phyloP scores from a whole-genome alignment of 2,888 invertebrate genomes.

The Caenorhabditis wallacei region DNA sequence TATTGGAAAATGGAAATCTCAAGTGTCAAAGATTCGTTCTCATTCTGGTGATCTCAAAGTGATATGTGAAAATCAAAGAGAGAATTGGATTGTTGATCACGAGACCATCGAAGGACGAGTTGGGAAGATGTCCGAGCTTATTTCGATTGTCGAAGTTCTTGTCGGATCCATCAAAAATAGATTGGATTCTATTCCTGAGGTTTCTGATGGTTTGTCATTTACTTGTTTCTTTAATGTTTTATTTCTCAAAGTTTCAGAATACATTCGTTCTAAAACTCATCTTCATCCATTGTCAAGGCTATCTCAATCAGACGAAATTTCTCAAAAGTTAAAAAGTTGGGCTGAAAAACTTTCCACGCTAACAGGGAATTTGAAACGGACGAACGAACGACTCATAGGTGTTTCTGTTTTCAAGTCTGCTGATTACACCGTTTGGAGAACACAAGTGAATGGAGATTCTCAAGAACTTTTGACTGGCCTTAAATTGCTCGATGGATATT shows the following conservation, averaged over 20 bases:
- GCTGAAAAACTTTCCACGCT: conserved; percentile 32
- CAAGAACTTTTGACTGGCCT: conserved; percentile 24
- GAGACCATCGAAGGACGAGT: conserved; percentile 23
- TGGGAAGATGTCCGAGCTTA: background rate
- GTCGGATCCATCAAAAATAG: conserved; percentile 32
- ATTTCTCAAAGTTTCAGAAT: conserved; percentile 26
- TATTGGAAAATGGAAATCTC: conserved; percentile 28
- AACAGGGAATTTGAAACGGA: conserved; percentile 36
- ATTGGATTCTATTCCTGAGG: conserved; percentile 29
- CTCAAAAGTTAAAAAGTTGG: conserved; percentile 49
- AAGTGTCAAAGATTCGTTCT: background rate
- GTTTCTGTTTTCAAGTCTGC: conserved; percentile 8
- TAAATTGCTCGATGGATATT: conserved; percentile 32
- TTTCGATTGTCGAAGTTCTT: conserved; percentile 19
- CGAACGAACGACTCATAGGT: conserved; percentile 27
- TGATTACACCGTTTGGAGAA: conserved; percentile 29
- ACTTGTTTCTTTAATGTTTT: background rate
- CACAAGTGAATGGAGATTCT: conserved; percentile 27
- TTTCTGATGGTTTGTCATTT: conserved; percentile 35
- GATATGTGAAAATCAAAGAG: conserved; percentile 36
- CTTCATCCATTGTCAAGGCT: conserved; percentile 66
- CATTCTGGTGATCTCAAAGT: conserved; percentile 13
- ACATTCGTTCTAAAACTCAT: conserved; percentile 16
- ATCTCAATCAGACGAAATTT: conserved; percentile 49
- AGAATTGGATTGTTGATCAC: conserved; percentile 53